Evolutionary conservation across 2,113 vertebrate species (phyloP).

Genomic region (Corvus cornix): DNA sequence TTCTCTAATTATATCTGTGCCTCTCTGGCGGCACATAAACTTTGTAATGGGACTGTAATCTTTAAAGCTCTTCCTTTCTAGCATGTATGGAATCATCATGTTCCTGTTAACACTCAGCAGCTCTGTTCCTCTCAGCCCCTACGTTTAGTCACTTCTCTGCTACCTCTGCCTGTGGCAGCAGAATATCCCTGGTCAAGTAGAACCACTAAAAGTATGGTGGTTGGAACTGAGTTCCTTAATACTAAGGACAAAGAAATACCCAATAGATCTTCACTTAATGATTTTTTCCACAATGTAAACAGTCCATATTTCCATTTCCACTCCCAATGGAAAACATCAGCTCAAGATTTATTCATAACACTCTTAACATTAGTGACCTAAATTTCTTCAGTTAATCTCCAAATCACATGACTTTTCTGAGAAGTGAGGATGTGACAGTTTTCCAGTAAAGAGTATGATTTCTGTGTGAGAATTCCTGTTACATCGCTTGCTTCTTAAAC

Average conservation of each 20-base stretch:
- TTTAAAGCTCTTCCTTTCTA: not conserved
- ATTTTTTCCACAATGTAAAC: not conserved
- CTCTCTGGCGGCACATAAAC: not conserved
- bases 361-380: not conserved
- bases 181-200: not conserved
- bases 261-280: not conserved
- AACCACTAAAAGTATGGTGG: not conserved
- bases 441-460: not conserved
- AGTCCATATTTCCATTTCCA: not conserved
- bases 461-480: not conserved
- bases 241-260: not conserved
- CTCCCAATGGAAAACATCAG: not conserved
- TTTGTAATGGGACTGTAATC: not conserved
- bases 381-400: not conserved
- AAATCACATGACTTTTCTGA: not conserved
- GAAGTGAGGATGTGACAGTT: not conserved
- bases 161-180: not conserved
- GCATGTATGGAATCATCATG: not conserved
- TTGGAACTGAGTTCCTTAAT: not conserved
- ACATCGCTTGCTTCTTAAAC: not conserved
- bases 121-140: not conserved
- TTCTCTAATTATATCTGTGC: not conserved
- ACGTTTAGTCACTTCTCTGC: accelerated
- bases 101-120: not conserved
- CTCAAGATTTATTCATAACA: not conserved